Conservation (phyloP, 2,888 invertebrate species). For the Agrotis ipsilon region DNA sequence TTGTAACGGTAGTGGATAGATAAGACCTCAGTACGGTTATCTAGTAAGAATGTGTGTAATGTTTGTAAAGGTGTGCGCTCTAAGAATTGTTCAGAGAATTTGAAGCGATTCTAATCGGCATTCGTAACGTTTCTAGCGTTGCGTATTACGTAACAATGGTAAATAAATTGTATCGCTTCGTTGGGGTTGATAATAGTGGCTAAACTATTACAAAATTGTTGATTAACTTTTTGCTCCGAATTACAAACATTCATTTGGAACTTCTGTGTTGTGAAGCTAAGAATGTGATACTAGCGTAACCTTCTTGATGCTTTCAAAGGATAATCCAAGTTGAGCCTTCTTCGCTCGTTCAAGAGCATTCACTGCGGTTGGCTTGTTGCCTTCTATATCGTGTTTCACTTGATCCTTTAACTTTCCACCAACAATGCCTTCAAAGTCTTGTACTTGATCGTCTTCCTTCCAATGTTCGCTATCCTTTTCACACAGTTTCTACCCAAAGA, state of each 20-base stretch:
- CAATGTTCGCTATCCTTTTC: neutral
- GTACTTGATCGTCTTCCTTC: conserved; percentile 8
- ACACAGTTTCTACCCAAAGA: conserved; percentile 15
- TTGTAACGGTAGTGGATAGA: conserved; percentile 71
- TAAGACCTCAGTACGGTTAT: conserved; percentile 59
- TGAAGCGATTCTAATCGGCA: conserved; percentile 48
- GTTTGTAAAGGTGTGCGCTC: conserved; percentile 34
- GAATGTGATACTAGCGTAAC: neutral
- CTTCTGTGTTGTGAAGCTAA: neutral
- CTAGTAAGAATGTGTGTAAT: conserved; percentile 55
- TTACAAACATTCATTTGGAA: neutral
- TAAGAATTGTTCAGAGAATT: conserved; percentile 44
- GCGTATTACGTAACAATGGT: conserved; percentile 56
- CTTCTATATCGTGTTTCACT: conserved; percentile 17
- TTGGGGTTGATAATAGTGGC: conserved; percentile 35
- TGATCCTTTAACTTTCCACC: conserved; percentile 34
- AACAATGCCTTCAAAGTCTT: conserved; percentile 2
- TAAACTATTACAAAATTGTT: conserved; percentile 34
- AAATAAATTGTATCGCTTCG: conserved; percentile 62
- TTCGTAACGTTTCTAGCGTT: conserved; percentile 57
- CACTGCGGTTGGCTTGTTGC: conserved; percentile 10
- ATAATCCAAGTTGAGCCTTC: conserved; percentile 25
- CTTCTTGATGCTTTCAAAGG: conserved; percentile 9
- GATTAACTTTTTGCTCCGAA: neutral
- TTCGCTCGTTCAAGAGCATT: conserved; percentile 7